Evolutionary conservation across 92 coral and sea anemone genomes (phyloP).

Genomic region (Montipora capitata): DNA sequence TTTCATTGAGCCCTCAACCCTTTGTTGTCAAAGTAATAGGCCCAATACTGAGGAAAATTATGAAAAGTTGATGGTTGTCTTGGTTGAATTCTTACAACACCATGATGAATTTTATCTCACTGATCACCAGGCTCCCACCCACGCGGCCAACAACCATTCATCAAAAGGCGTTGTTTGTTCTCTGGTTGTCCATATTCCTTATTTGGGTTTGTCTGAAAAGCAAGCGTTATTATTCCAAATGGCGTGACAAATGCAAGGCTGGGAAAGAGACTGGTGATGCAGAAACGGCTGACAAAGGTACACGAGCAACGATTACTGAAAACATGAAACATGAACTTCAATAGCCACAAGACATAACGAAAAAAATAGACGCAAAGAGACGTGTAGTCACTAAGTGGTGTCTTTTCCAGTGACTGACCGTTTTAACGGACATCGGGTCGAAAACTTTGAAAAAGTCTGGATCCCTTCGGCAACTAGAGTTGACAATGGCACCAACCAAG

Average conservation of each 20-base stretch:
- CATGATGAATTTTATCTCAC: neutral
- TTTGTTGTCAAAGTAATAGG: too few relatives aligned
- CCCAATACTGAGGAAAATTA: too few relatives aligned
- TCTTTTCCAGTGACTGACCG: too few relatives aligned
- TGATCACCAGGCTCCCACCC: slow-evolving; percentile 78
- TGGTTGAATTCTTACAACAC: neutral
- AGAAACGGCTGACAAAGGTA: slow-evolving; percentile 29
- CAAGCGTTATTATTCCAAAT: slow-evolving; percentile 56
- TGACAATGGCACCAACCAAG: too few relatives aligned
- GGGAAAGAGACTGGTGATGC: slow-evolving; percentile 42
- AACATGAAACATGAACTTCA: neutral
- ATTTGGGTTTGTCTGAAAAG: slow-evolving; percentile 70
- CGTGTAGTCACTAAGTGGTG: too few relatives aligned
- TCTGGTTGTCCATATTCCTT: slow-evolving; percentile 84
- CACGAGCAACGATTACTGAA: too few relatives aligned
- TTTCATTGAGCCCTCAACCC: too few relatives aligned
- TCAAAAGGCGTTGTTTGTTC: slow-evolving; percentile 92
- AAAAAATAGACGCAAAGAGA: too few relatives aligned
- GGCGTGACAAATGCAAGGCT: slow-evolving; percentile 64
- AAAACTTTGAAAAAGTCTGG: too few relatives aligned
- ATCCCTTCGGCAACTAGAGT: too few relatives aligned
- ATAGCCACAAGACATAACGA: too few relatives aligned
- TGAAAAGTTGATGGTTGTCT: neutral
- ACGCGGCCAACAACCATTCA: slow-evolving; percentile 94
- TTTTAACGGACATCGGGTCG: too few relatives aligned